Conservation (phyloP, 2,888 invertebrate genomes). For the Aplocera efformata region DNA sequence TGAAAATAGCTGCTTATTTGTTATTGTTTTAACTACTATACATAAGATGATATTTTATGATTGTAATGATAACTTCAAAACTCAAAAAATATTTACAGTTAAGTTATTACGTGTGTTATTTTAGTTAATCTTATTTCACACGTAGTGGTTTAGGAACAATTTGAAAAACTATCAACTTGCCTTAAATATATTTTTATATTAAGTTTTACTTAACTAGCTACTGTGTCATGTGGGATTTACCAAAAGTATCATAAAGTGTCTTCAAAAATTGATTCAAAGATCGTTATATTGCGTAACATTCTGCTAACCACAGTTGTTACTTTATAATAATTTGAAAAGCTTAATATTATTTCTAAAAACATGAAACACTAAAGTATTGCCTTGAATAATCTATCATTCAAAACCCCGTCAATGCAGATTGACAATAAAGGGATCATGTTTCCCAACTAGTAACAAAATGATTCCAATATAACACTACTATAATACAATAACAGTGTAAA, state of each 20-base stretch:
- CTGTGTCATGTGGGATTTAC: slow-evolving; percentile 6
- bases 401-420: slow-evolving; percentile 7
- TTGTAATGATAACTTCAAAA: background rate
- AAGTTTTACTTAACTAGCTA: slow-evolving; percentile 7
- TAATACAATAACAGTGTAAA: slow-evolving; percentile 30
- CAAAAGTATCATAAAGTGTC: too few relatives aligned
- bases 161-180: slow-evolving; percentile 3
- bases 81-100: slow-evolving; percentile 9
- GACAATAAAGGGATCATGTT: slow-evolving; percentile 9
- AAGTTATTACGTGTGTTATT: slow-evolving; percentile 39
- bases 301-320: slow-evolving; percentile 3
- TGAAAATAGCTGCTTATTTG: slow-evolving; percentile 17
- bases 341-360: background rate
- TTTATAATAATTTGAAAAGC: slow-evolving; percentile 13
- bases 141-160: slow-evolving; percentile 28
- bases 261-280: too few relatives aligned
- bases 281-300: too few relatives aligned
- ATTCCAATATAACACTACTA: slow-evolving; percentile 19
- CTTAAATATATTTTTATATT: background rate
- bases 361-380: slow-evolving; percentile 3
- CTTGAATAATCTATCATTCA: slow-evolving; percentile 6
- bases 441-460: slow-evolving; percentile 4
- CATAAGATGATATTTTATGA: too few relatives aligned
- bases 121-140: slow-evolving; percentile 42
- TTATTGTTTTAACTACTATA: slow-evolving; percentile 1